Evolutionary conservation across 2,113 vertebrate genomes (phyloP).

Genomic region (Hipposideros armiger): DNA sequence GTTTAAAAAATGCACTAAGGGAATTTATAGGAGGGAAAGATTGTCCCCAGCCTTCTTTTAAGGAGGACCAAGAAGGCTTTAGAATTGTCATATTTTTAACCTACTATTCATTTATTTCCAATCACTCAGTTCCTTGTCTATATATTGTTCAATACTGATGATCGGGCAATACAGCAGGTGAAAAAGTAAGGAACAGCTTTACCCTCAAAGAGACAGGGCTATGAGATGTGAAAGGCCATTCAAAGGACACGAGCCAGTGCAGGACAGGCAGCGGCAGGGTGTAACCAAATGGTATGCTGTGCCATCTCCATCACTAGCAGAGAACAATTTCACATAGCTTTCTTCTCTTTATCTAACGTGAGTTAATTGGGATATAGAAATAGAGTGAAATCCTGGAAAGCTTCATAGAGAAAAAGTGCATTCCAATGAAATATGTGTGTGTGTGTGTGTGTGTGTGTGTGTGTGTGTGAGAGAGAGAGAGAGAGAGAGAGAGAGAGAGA

Average conservation of each 20-base stretch:
- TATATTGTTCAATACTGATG: background rate
- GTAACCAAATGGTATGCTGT: background rate
- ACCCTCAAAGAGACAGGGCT: background rate
- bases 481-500: background rate
- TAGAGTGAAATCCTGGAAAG: background rate
- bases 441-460: background rate
- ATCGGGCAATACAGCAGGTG: rapidly evolving
- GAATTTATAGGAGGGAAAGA: background rate
- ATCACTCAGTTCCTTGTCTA: background rate
- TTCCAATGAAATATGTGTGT: background rate
- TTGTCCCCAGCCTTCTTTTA: background rate
- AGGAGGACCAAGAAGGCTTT: background rate
- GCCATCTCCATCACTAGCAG: background rate
- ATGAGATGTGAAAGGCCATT: background rate
- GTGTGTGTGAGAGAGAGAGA: background rate
- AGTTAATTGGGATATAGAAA: background rate
- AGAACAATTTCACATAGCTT: background rate
- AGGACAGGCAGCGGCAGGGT: background rate
- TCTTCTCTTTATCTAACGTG: background rate
- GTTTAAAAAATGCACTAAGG: background rate
- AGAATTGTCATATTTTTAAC: background rate
- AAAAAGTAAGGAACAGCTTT: background rate
- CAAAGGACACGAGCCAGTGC: rapidly evolving
- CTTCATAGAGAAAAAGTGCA: background rate
- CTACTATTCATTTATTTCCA: background rate